Conservation (phyloP, 2,888 invertebrate genomes). For the Amorpha juglandis region DNA sequence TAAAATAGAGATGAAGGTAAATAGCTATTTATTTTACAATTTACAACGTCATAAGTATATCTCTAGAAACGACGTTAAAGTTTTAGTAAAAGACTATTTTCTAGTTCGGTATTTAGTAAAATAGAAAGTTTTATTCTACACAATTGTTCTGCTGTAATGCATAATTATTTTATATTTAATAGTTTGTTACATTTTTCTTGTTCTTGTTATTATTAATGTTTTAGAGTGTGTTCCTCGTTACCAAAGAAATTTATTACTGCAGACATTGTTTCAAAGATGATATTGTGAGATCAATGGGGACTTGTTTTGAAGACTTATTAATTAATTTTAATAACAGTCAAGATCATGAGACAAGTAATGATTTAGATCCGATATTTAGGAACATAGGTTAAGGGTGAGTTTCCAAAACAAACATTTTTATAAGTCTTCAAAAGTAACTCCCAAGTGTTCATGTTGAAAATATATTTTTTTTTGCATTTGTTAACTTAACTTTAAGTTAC, state of each 20-base stretch:
- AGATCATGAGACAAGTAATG: no score
- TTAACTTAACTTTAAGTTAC: constrained; percentile 76
- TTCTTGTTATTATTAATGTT: constrained; percentile 81
- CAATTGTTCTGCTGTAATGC: constrained; percentile 44
- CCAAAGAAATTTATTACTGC: constrained; percentile 75
- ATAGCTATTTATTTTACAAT: no score
- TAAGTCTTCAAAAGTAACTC: constrained; percentile 39
- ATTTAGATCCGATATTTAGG: constrained; percentile 18
- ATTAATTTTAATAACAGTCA: neutral
- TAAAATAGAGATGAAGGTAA: no score
- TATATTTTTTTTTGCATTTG: constrained; percentile 61
- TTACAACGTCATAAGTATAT: no score
- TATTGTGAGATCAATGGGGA: constrained; percentile 61
- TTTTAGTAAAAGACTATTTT: neutral
- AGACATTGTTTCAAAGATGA: constrained; percentile 55
- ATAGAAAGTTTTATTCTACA: constrained; percentile 23
- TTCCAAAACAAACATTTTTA: neutral
- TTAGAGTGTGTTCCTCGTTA: constrained; percentile 82
- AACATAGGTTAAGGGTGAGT: neutral
- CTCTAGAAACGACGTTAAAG: no score
- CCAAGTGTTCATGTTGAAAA: constrained; percentile 67
- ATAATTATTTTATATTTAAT: constrained; percentile 57
- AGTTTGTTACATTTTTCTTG: constrained; percentile 75
- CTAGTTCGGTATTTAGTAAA: neutral
- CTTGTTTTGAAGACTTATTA: constrained; percentile 60